These are phyloP conservation scores for Campoletis sonorensis DNA, from an alignment of 1,140 invertebrate genomes.

Conservation along the genomic window DNA sequence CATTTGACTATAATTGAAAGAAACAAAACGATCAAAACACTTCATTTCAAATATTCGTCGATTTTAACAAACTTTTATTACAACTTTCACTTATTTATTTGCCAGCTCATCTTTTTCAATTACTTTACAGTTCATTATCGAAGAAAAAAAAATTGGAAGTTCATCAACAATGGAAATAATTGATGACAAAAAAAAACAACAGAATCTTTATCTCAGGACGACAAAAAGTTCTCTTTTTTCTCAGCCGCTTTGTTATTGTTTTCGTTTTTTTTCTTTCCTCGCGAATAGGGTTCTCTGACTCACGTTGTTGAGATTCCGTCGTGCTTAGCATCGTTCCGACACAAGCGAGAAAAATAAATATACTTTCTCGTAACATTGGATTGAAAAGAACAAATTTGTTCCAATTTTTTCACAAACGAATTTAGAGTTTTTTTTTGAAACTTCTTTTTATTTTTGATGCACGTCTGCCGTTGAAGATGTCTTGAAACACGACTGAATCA, in stretches of 20 bases:
- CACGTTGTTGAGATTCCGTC: background rate
- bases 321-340: background rate
- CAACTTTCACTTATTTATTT: no score
- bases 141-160: no score
- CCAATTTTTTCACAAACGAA: background rate
- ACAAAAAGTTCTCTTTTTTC: no score
- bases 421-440: background rate
- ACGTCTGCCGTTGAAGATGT: background rate
- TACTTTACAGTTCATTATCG: no score
- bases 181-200: no score
- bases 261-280: background rate
- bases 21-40: background rate
- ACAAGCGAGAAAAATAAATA: background rate
- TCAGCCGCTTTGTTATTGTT: no score
- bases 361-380: background rate
- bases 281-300: background rate
- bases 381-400: background rate
- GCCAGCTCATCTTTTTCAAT: no score
- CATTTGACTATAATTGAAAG: background rate
- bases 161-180: no score
- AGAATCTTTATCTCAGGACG: no score
- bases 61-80: no score
- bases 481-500: background rate
- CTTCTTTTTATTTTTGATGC: background rate
- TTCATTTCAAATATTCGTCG: no score